A percentile compares a stretch with the other conserved stretches of the same genome.
Conservation (phyloP, 1,140 invertebrate genomes). For the Zaprionus taronus region DNA sequence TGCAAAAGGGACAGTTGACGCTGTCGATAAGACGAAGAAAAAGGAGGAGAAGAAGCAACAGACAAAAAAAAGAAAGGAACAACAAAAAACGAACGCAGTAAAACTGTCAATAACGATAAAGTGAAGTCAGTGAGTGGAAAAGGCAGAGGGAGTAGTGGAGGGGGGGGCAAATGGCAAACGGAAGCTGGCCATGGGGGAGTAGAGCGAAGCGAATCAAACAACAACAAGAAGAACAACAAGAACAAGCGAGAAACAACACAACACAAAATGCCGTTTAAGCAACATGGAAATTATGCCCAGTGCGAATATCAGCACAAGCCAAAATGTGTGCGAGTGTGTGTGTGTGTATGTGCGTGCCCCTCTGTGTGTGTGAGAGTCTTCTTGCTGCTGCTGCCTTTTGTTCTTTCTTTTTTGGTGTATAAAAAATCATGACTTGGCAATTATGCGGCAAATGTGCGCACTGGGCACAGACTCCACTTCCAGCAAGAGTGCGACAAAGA, state of each 20-base stretch:
- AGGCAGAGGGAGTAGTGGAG: background rate
- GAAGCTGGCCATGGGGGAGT: conserved; percentile 16
- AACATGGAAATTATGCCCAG: conserved; percentile 82
- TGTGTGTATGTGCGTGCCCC: background rate
- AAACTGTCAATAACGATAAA: conserved; percentile 83
- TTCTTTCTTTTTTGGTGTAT: conserved; percentile 55
- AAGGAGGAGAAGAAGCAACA: conserved; percentile 10
- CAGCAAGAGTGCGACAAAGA: conserved; percentile 33
- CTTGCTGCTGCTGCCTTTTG: conserved; percentile 9
- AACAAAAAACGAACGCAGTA: conserved; percentile 51
- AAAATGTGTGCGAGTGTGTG: conserved; percentile 40
- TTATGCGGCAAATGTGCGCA: conserved; percentile 82
- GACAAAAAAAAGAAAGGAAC: conserved; percentile 1
- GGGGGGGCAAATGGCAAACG: conserved; percentile 15
- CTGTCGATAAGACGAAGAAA: conserved; percentile 51
- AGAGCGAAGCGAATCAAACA: conserved; percentile 18
- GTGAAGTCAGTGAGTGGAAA: conserved; percentile 48
- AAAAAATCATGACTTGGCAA: conserved; percentile 83
- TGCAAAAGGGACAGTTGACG: conserved; percentile 73
- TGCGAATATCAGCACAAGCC: conserved; percentile 72
- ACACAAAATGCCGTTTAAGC: conserved; percentile 79
- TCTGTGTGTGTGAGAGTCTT: conserved; percentile 25
- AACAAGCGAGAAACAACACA: background rate
- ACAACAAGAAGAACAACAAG: conserved; percentile 44
- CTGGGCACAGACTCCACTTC: conserved; percentile 49